phyloP scores from a whole-genome alignment of 2,797 vertebrate genomes.

The Periophthalmus magnuspinnatus region DNA sequence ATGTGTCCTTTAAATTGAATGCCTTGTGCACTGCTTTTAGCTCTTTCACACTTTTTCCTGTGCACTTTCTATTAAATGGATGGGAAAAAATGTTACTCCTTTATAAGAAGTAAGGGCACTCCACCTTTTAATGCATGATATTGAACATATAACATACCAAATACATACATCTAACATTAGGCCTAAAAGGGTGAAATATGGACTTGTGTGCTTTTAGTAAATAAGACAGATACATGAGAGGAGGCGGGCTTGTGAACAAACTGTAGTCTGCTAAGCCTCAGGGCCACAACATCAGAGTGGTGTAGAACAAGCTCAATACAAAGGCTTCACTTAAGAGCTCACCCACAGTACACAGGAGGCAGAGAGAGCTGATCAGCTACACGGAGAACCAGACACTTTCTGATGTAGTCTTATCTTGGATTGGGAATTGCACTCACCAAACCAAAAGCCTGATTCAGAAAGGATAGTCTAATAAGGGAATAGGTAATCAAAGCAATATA shows the following conservation, averaged over 20 bases:
- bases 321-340: not conserved
- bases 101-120: too few species aligned
- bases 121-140: not conserved
- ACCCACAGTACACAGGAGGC: not conserved
- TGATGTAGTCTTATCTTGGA: not conserved
- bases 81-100: too few species aligned
- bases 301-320: conserved; percentile 5
- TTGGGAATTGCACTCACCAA: too few species aligned
- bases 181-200: not conserved
- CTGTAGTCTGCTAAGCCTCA: not conserved
- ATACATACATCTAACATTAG: not conserved
- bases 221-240: not conserved
- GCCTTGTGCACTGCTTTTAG: too few species aligned
- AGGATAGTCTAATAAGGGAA: too few species aligned
- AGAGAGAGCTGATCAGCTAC: not conserved
- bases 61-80: too few species aligned
- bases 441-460: too few species aligned
- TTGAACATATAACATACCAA: not conserved
- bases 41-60: too few species aligned
- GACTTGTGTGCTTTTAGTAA: not conserved
- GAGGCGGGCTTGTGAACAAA: not conserved
- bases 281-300: not conserved
- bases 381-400: not conserved
- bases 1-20: too few species aligned
- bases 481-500: too few species aligned